Evolutionary conservation across 30 jellyfish, hydroid and myxozoan species (phyloP).

Genomic region (Cassiopea xamachana): DNA sequence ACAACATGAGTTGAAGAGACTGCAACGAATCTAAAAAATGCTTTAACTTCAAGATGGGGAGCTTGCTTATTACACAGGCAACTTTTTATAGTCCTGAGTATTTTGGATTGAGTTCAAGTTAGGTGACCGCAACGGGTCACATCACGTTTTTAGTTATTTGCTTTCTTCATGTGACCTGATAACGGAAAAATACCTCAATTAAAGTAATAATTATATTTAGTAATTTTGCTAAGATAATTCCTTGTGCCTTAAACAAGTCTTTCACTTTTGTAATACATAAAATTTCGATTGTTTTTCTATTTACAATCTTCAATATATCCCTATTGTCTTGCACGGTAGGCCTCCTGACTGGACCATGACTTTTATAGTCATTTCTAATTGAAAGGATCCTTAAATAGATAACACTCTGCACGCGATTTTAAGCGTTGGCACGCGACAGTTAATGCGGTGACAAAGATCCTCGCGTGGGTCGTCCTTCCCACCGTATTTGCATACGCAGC

Average conservation of each 20-base stretch:
- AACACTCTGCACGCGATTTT: slow-evolving; percentile 8
- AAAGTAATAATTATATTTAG: too few relatives aligned
- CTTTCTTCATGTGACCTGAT: too few relatives aligned
- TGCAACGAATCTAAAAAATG: too few relatives aligned
- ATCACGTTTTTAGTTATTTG: too few relatives aligned
- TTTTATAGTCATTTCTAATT: not conserved
- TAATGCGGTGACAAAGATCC: slow-evolving; percentile 49
- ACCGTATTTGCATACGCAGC: not conserved
- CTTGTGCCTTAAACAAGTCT: not conserved
- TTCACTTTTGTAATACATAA: too few relatives aligned
- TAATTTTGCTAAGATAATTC: not conserved
- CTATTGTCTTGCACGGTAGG: not conserved
- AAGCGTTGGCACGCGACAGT: slow-evolving; percentile 58
- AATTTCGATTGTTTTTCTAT: not conserved
- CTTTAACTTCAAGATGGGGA: too few relatives aligned
- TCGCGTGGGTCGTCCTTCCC: slow-evolving; percentile 24
- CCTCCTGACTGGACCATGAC: not conserved
- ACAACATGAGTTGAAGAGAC: too few relatives aligned
- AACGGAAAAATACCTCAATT: too few relatives aligned
- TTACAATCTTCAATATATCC: not conserved
- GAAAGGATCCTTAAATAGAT: slow-evolving; percentile 17
- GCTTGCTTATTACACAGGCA: too few relatives aligned
- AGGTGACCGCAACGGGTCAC: too few relatives aligned
- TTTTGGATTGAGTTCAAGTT: too few relatives aligned
- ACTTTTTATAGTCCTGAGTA: too few relatives aligned